phyloP scores from a whole-genome alignment of 2,888 invertebrate species.

The Cataglyphis albicans region DNA sequence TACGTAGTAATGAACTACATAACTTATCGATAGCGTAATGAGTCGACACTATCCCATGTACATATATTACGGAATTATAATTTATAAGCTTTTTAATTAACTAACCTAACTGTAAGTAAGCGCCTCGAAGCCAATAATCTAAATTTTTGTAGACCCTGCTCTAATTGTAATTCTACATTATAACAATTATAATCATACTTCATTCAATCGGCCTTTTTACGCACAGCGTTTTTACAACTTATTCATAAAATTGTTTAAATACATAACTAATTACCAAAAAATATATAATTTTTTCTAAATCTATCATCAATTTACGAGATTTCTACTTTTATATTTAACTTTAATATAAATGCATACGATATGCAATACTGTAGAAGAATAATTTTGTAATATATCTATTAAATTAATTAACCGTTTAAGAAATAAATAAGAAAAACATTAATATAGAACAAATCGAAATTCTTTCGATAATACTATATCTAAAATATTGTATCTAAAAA shows the following conservation, averaged over 20 bases:
- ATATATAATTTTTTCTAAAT: not conserved
- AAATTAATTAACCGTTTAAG: not conserved
- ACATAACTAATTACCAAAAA: slow-evolving; percentile 38
- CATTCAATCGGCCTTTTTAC: not conserved
- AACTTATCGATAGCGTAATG: slow-evolving; percentile 68
- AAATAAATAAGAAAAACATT: not conserved
- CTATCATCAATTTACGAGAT: not conserved
- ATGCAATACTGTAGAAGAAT: not conserved
- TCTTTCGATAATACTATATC: not conserved
- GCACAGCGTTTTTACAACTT: slow-evolving; percentile 55
- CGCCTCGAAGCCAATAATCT: slow-evolving; percentile 69
- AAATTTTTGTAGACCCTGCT: slow-evolving; percentile 75
- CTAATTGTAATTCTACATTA: slow-evolving; percentile 71
- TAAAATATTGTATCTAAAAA: not conserved
- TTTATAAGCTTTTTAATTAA: slow-evolving; percentile 75
- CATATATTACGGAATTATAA: slow-evolving; percentile 75
- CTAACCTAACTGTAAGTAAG: slow-evolving; percentile 55
- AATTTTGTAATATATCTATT: not conserved
- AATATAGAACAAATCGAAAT: not conserved
- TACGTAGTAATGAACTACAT: slow-evolving; percentile 68
- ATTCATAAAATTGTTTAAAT: slow-evolving; percentile 44
- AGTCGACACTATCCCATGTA: slow-evolving; percentile 65
- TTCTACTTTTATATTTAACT: not conserved
- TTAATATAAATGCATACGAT: not conserved
- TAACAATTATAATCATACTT: not conserved